Percentiles rank a stretch among this genome's conserved stretches.
These are phyloP conservation scores for Mesoclemmys tuberculata DNA, from an alignment of 2,113 vertebrate genomes.

Conservation along the genomic window DNA sequence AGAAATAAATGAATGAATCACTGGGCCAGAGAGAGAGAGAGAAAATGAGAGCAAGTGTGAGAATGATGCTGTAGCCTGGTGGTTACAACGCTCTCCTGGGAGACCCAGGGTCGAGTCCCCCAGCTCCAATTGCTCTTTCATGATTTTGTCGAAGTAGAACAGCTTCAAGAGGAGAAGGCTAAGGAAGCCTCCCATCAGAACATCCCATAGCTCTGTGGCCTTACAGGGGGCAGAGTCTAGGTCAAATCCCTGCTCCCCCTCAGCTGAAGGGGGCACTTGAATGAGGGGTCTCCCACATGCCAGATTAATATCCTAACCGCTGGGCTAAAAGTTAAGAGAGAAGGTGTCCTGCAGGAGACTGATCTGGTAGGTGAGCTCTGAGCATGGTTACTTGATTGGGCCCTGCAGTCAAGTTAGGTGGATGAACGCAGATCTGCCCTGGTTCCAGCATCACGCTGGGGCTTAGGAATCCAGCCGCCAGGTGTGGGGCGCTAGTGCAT, in stretches of 20 bases:
- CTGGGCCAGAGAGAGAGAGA: too few relatives aligned
- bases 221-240: neutral
- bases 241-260: neutral
- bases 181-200: neutral
- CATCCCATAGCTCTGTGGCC: neutral
- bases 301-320: neutral
- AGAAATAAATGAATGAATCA: too few relatives aligned
- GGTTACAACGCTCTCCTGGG: too few relatives aligned
- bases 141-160: neutral
- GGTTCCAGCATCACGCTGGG: too few relatives aligned
- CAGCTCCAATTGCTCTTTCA: neutral
- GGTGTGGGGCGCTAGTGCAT: neutral
- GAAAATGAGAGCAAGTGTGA: too few relatives aligned
- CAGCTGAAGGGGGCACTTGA: neutral
- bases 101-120: too few relatives aligned
- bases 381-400: neutral
- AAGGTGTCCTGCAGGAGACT: neutral
- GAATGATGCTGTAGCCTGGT: too few relatives aligned
- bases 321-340: neutral
- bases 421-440: too few relatives aligned
- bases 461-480: too few relatives aligned
- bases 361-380: neutral
- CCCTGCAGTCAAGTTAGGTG: too few relatives aligned
- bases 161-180: neutral
- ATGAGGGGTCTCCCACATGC: neutral